These are phyloP conservation scores for Lysandra coridon DNA, from an alignment of 2,888 invertebrate species.

Conservation along the genomic window DNA sequence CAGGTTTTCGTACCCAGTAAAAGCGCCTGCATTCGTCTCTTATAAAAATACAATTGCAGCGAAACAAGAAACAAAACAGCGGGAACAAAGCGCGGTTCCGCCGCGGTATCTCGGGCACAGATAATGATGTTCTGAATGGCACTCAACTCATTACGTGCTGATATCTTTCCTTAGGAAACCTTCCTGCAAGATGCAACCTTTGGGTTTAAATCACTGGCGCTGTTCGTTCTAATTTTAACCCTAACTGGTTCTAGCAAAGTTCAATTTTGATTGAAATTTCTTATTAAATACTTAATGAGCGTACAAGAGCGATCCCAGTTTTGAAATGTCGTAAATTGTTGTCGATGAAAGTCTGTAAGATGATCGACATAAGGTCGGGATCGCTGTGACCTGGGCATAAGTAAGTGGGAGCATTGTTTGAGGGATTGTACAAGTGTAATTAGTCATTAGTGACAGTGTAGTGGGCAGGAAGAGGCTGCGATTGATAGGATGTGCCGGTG, in stretches of 20 bases:
- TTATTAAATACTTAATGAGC: slow-evolving; percentile 71
- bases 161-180: slow-evolving; percentile 70
- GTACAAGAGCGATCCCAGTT: slow-evolving; percentile 51
- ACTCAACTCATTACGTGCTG: slow-evolving; percentile 74
- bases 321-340: slow-evolving; percentile 56
- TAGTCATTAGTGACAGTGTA: slow-evolving; percentile 74
- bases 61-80: slow-evolving; percentile 37
- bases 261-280: slow-evolving; percentile 43
- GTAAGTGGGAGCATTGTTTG: slow-evolving; percentile 44
- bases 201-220: slow-evolving; percentile 46
- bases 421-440: slow-evolving; percentile 73
- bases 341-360: slow-evolving; percentile 41
- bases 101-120: slow-evolving; percentile 58
- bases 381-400: slow-evolving; percentile 46
- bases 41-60: slow-evolving; percentile 31
- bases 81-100: slow-evolving; percentile 41
- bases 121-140: slow-evolving; percentile 75
- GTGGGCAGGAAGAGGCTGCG: slow-evolving; percentile 68
- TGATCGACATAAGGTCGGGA: slow-evolving; percentile 46
- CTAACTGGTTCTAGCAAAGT: slow-evolving; percentile 36
- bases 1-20: slow-evolving; percentile 9
- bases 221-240: slow-evolving; percentile 43
- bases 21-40: slow-evolving; percentile 26
- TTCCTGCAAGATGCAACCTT: slow-evolving; percentile 50
- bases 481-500: slow-evolving; percentile 62